Evolutionary conservation across 2,113 vertebrate species (phyloP).

Genomic region (Centropus unirufus): DNA sequence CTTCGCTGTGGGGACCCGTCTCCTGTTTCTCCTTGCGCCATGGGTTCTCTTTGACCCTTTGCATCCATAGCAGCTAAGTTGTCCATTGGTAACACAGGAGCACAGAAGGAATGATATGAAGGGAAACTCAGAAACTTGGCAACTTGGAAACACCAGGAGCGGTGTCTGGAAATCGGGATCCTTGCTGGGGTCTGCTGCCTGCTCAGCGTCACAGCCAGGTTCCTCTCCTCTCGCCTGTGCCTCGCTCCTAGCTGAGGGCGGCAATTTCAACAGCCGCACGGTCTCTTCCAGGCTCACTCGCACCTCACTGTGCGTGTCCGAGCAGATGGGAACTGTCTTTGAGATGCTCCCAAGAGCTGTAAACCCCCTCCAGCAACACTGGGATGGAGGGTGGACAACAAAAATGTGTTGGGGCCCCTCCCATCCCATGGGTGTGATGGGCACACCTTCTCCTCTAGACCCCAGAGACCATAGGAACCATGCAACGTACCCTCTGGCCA

Average conservation of each 20-base stretch:
- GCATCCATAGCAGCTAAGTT: neutral
- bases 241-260: neutral
- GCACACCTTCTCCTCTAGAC: neutral
- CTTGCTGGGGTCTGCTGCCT: fast-evolving
- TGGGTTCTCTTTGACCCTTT: neutral
- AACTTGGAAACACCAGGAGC: neutral
- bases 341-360: neutral
- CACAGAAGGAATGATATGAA: neutral
- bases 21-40: neutral
- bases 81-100: neutral
- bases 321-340: fast-evolving
- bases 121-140: neutral
- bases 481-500: neutral
- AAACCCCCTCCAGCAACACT: neutral
- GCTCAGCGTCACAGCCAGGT: fast-evolving
- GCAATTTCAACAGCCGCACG: neutral
- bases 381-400: neutral
- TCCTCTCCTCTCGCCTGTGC: neutral
- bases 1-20: neutral
- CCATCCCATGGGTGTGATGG: fast-evolving
- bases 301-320: neutral
- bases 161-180: neutral
- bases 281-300: neutral
- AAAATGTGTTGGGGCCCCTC: neutral
- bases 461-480: neutral